phyloP scores from a whole-genome alignment of 2,797 vertebrate genomes.

The Pteropus rufus region DNA sequence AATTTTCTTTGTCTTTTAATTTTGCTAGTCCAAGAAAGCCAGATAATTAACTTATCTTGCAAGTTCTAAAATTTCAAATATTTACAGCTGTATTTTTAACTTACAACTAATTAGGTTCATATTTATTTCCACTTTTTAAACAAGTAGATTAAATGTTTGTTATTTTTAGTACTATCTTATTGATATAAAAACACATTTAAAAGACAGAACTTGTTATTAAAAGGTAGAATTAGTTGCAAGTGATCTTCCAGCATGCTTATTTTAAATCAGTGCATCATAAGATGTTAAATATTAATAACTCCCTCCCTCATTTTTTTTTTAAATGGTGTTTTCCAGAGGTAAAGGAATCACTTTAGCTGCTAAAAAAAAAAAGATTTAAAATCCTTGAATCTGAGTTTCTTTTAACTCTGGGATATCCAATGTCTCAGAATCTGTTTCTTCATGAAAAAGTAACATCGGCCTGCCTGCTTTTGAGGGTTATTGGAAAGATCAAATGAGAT shows the following conservation, averaged over 20 bases:
- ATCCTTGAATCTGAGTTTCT: neutral
- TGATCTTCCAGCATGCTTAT: neutral
- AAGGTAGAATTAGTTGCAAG: neutral
- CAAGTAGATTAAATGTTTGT: neutral
- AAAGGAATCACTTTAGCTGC: neutral
- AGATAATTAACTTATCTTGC: neutral
- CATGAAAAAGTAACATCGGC: neutral
- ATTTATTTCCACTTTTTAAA: conserved; percentile 34
- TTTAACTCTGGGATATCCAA: neutral
- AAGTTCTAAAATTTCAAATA: conserved; percentile 31
- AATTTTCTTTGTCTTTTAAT: neutral
- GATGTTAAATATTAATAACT: neutral
- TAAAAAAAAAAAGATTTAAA: neutral
- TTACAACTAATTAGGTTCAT: neutral
- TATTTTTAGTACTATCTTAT: conserved; percentile 8
- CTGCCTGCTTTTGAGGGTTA: neutral
- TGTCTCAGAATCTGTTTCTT: neutral
- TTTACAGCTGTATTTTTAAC: neutral
- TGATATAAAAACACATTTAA: conserved; percentile 11
- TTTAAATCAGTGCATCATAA: neutral
- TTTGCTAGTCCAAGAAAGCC: neutral
- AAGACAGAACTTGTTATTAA: neutral
- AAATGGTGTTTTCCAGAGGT: neutral
- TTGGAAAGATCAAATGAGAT: neutral
- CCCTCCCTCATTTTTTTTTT: neutral